phyloP scores from a whole-genome alignment of 2,888 invertebrate species.

The Venusia cambrica region DNA sequence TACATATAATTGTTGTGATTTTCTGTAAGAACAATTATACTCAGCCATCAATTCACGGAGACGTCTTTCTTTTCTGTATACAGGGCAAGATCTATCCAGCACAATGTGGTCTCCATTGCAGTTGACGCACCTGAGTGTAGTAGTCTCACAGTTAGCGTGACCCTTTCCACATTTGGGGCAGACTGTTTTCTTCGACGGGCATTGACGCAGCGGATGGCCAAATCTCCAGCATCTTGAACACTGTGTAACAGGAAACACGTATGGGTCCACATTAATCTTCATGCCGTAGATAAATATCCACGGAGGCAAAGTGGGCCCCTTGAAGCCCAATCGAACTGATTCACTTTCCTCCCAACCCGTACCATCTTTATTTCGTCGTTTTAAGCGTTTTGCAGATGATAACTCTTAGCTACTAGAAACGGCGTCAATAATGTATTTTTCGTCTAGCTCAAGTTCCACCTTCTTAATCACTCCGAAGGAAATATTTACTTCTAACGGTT shows the following conservation, averaged over 20 bases:
- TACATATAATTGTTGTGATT: not conserved
- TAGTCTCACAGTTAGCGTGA: constrained; percentile 27
- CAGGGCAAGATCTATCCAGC: constrained; percentile 22
- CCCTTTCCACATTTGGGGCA: constrained; percentile 25
- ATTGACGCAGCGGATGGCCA: constrained; percentile 13
- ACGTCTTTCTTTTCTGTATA: constrained; percentile 16
- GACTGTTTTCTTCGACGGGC: constrained; percentile 7
- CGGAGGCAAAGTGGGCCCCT: not conserved
- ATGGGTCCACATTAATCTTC: constrained; percentile 21
- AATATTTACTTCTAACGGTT: no score
- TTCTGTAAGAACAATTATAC: constrained; percentile 9
- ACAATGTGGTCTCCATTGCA: constrained; percentile 22
- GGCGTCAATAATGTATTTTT: no score
- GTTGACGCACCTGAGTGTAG: not conserved
- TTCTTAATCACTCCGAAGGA: no score
- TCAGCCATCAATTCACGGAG: constrained; percentile 27
- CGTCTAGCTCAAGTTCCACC: no score
- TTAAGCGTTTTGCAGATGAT: no score
- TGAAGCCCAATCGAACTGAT: not conserved
- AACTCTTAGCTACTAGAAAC: no score
- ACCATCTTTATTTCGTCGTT: not conserved
- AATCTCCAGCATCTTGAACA: constrained; percentile 24
- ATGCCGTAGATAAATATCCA: not conserved
- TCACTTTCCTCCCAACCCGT: not conserved
- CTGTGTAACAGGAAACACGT: constrained; percentile 25